Conservation (phyloP, 2,888 invertebrate genomes). For the Morpho achilles region DNA sequence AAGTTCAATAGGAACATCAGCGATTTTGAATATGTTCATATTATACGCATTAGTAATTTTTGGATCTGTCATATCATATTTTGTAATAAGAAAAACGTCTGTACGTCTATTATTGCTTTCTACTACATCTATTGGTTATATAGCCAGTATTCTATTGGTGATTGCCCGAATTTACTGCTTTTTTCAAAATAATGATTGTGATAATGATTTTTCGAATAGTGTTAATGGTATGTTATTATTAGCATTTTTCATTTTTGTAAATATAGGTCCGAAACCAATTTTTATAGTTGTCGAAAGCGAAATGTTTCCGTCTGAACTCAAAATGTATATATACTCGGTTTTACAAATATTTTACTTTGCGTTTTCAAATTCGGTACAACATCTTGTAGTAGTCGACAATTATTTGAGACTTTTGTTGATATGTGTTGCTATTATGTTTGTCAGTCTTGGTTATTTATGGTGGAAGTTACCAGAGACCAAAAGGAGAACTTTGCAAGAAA, state of each 20-base stretch:
- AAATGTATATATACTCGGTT: slow-evolving; percentile 5
- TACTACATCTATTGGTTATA: background rate
- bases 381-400: slow-evolving; percentile 27
- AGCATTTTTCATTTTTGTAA: slow-evolving; percentile 3
- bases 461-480: slow-evolving; percentile 32
- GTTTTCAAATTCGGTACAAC: background rate
- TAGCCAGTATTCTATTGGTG: slow-evolving; percentile 2
- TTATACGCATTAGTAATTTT: background rate
- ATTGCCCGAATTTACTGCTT: background rate
- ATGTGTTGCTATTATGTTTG: background rate
- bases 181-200: background rate
- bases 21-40: slow-evolving; percentile 1
- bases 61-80: slow-evolving; percentile 1
- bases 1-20: background rate
- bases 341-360: background rate
- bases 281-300: slow-evolving; percentile 4
- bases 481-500: too few species aligned
- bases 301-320: slow-evolving; percentile 10
- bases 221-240: background rate
- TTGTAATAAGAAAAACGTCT: slow-evolving; percentile 1
- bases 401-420: background rate
- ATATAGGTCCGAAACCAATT: slow-evolving; percentile 6
- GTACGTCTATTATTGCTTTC: slow-evolving; percentile 8
- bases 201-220: background rate
- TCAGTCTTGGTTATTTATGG: background rate